A percentile compares a stretch with the other conserved stretches of the same genome.
phyloP scores from a whole-genome alignment of 2,797 vertebrate species.

The Coregonus sp. region DNA sequence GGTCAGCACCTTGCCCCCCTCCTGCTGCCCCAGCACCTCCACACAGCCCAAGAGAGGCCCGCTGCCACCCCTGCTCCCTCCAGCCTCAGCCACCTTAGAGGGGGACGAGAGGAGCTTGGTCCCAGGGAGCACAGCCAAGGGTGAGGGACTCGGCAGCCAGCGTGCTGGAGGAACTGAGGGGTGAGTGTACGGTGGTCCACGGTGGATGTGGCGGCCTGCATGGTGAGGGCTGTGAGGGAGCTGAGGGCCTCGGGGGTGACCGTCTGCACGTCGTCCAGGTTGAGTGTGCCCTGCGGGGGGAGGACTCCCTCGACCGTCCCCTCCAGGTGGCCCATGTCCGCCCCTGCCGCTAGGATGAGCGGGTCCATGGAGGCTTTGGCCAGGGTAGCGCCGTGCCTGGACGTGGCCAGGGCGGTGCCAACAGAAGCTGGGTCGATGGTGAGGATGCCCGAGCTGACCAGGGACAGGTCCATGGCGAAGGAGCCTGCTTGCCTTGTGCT shows the following conservation, averaged over 20 bases:
- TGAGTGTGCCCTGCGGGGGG: constrained; percentile 84
- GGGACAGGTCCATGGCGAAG: constrained; percentile 83
- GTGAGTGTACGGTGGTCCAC: constrained; percentile 70
- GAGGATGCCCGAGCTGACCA: constrained; percentile 90
- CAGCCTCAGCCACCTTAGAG: constrained; percentile 76
- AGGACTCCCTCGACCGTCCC: constrained; percentile 82
- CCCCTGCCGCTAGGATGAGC: constrained; percentile 82
- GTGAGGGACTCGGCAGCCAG: constrained; percentile 71
- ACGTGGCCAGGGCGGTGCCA: constrained; percentile 73
- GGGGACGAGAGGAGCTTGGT: constrained; percentile 80
- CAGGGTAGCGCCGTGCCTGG: constrained; percentile 63
- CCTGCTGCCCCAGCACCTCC: constrained; percentile 78
- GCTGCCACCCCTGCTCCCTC: constrained; percentile 53
- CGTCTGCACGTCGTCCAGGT: constrained; percentile 87
- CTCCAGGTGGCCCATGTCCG: constrained; percentile 83
- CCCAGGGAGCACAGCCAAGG: constrained; percentile 65
- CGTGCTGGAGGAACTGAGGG: constrained; percentile 78
- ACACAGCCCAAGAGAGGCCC: constrained; percentile 76
- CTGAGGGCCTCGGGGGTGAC: constrained; percentile 86
- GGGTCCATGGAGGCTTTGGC: constrained; percentile 83
- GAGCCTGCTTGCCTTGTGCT: constrained; percentile 66
- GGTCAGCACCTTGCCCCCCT: constrained; percentile 80
- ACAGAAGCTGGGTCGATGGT: constrained; percentile 89
- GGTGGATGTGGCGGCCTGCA: constrained; percentile 72
- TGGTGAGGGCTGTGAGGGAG: constrained; percentile 79